A percentile compares a stretch with the other conserved stretches of the same genome.
Conservation (phyloP, 2,113 vertebrate species). For the Noturus placidus region DNA sequence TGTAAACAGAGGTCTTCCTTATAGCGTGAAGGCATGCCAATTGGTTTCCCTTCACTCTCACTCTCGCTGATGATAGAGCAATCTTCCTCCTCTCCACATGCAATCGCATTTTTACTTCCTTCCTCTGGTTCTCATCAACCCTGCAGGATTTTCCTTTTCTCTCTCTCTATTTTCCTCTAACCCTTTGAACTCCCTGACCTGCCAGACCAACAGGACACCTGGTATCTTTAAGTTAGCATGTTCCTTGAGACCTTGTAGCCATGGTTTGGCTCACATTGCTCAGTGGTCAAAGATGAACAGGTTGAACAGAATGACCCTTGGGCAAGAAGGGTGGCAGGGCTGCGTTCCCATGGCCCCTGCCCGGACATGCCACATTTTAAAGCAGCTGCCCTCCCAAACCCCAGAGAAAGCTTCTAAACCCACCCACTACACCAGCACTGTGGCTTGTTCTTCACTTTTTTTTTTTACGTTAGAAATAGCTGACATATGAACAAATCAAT, state of each 20-base stretch:
- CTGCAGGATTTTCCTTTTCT: background rate
- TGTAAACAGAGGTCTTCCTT: conserved; percentile 47
- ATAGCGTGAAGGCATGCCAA: conserved; percentile 35
- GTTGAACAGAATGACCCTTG: conserved; percentile 59
- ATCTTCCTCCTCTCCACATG: conserved; percentile 24
- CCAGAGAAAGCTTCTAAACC: conserved; percentile 42
- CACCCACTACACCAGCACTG: conserved; percentile 52
- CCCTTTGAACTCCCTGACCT: conserved; percentile 38
- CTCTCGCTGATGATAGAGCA: conserved; percentile 5
- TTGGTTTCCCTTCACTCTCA: conserved; percentile 35
- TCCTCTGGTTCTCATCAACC: conserved; percentile 30
- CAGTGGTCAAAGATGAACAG: conserved; percentile 49
- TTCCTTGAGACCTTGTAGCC: conserved; percentile 3
- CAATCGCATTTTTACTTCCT: conserved; percentile 29
- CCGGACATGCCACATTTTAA: conserved; percentile 63
- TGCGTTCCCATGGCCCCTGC: conserved; percentile 65
- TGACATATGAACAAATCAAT: background rate
- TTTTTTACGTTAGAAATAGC: background rate
- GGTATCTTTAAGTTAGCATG: conserved; percentile 28
- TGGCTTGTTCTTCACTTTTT: background rate
- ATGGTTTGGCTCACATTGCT: conserved; percentile 47
- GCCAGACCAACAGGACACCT: conserved; percentile 27
- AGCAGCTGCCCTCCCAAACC: conserved; percentile 57
- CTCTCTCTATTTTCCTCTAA: conserved; percentile 28
- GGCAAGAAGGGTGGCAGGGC: conserved; percentile 59